Base-by-base conservation (phyloP, 1,140 invertebrate species). In the Centruroides sculpturatus region DNA sequence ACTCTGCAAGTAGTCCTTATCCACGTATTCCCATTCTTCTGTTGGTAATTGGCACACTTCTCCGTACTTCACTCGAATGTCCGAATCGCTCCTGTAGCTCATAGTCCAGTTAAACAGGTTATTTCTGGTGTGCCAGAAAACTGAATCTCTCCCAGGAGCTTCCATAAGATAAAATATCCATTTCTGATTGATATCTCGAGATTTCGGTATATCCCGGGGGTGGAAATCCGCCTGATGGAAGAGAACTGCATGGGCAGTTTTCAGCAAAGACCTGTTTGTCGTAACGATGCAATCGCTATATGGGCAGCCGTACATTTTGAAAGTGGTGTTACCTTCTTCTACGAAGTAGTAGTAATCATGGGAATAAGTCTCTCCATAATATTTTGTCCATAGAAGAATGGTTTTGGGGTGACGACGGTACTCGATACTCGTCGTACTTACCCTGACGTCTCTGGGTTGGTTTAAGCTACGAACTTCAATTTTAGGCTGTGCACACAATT, bases 151-250 rank as follows among this genome's bases (percentile, higher is more conserved):
- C 23, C 0, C 23, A 0, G 81, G 81, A 41, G 78, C 80, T 70
- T 83, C 82, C 61, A 83, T 79, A 0, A 75, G 80, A 9, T 81
- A 69, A 63, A 81, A 82, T 0, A 82, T 75, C 82, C 81, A 83
- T 23, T 77, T 74, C 66, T 83, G 81, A 52, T 71, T 65, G 0
- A 65, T 55, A 11, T 67, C 68, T 50, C 78, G 69, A 0, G 59
- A 23, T 35, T 59, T 49, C 6, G 79, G 79, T 35, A 73, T 35
- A 47, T 69, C 69, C 35, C 36, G 36, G 3, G 62, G 3, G 7
- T 60, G 46, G 51, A 69, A 58, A 54, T 69, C 68, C 11, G 60
- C 23, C 54, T 50, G 55, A 48, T 69, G 67, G 55, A 69, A 69
- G 11, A 69, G 47, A 23, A 69, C 46, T 36, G 67, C 63, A 35